phyloP scores from a whole-genome alignment of 2,888 invertebrate species.

The Bellardia pandia region DNA sequence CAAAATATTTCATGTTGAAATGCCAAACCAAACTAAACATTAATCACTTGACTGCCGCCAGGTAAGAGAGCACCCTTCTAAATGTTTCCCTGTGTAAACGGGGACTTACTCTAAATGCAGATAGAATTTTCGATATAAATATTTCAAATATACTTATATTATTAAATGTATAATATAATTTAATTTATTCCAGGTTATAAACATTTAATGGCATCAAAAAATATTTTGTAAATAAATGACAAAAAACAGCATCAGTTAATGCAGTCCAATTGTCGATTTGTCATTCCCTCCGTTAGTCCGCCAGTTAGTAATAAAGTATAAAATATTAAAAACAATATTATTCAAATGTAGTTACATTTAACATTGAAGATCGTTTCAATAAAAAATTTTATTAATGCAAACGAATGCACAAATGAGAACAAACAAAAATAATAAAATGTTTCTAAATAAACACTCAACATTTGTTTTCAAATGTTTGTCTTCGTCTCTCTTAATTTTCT shows the following conservation, averaged over 20 bases:
- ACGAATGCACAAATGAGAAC: neutral
- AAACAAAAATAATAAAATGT: neutral
- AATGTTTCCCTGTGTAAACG: too few relatives aligned
- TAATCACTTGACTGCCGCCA: too few relatives aligned
- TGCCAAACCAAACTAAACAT: too few relatives aligned
- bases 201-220: constrained; percentile 35
- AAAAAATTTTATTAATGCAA: neutral
- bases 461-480: neutral
- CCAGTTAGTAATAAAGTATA: neutral
- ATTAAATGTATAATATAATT: neutral
- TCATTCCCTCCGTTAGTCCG: neutral
- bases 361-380: neutral
- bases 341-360: constrained; percentile 7
- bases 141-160: neutral
- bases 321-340: neutral
- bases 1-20: too few relatives aligned
- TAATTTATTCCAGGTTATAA: constrained; percentile 40
- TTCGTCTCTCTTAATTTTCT: neutral
- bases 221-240: constrained; percentile 3
- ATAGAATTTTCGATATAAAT: neutral
- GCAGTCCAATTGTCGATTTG: neutral
- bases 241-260: constrained; percentile 10
- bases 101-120: neutral
- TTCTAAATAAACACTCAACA: neutral
- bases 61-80: too few relatives aligned